These are phyloP conservation scores for Amiota mariae DNA, from an alignment of 2,888 invertebrate species.

Conservation along the genomic window DNA sequence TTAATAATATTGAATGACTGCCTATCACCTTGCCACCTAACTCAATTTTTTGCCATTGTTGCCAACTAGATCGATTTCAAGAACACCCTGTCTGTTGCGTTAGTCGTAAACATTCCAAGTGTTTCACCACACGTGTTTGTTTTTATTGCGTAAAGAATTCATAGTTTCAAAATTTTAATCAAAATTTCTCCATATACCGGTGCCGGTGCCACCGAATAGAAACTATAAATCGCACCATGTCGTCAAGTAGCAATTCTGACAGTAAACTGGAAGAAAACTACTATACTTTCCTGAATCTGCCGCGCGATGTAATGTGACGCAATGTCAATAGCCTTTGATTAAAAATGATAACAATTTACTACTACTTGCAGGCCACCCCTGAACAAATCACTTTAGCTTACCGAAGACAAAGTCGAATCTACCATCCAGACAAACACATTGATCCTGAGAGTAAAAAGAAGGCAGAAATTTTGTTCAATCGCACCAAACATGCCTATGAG, in stretches of 20 bases:
- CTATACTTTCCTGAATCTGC: conserved; percentile 89
- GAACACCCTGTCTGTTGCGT: conserved; percentile 43
- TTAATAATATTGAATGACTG: no score
- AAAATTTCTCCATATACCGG: conserved; percentile 55
- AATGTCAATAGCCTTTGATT: conserved; percentile 2
- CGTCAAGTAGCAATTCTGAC: conserved; percentile 79
- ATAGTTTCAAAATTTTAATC: conserved; percentile 55
- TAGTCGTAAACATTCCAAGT: conserved; percentile 37
- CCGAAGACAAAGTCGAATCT: conserved; percentile 90
- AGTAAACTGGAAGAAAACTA: conserved; percentile 84
- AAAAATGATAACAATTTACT: conserved; percentile 37
- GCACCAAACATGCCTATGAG: conserved; percentile 95
- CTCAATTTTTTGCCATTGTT: no score
- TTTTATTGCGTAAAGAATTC: conserved; percentile 61
- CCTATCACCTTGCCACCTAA: no score
- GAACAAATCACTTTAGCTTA: conserved; percentile 97
- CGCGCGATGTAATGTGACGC: conserved; percentile 79
- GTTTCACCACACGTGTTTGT: conserved; percentile 58
- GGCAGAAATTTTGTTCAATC: conserved; percentile 93
- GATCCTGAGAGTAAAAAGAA: conserved; percentile 88
- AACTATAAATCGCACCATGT: conserved; percentile 50
- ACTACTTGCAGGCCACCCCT: conserved; percentile 81
- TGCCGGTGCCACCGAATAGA: conserved; percentile 36
- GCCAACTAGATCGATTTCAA: neutral
- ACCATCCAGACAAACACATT: conserved; percentile 97